Percentiles rank a stretch among this genome's conserved stretches.
These are phyloP conservation scores for Calephelis nemesis DNA, from an alignment of 1,140 invertebrate species.

Conservation along the genomic window DNA sequence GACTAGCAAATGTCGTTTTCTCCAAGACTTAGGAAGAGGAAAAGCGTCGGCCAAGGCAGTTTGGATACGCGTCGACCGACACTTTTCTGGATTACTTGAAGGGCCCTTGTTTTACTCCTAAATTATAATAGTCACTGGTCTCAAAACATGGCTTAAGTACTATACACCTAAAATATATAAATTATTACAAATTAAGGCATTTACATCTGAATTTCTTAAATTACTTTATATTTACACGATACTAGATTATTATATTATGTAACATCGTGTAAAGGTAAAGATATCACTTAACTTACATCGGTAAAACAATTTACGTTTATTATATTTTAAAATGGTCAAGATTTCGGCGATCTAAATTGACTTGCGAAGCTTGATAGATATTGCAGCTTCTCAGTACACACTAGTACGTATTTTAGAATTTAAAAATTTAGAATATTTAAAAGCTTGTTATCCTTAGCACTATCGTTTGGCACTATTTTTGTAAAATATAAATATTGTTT, in stretches of 20 bases:
- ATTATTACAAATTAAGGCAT: slow-evolving; percentile 79
- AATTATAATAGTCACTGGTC: slow-evolving; percentile 78
- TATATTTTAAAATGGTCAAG: slow-evolving; percentile 71
- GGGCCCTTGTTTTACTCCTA: slow-evolving; percentile 69
- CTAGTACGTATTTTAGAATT: slow-evolving; percentile 33
- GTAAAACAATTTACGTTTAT: slow-evolving; percentile 73
- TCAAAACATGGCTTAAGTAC: slow-evolving; percentile 79
- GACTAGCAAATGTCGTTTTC: slow-evolving; percentile 59
- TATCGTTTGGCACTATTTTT: slow-evolving; percentile 76
- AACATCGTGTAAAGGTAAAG: slow-evolving; percentile 75
- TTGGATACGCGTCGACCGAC: slow-evolving; percentile 50
- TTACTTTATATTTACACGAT: slow-evolving; percentile 72
- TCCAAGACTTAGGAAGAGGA: slow-evolving; percentile 57
- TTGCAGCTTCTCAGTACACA: slow-evolving; percentile 46
- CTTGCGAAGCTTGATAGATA: slow-evolving; percentile 50
- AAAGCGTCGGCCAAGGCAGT: slow-evolving; percentile 65
- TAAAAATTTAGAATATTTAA: slow-evolving; percentile 36
- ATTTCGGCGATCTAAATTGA: slow-evolving; percentile 74
- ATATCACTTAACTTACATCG: slow-evolving; percentile 76
- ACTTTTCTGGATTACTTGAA: slow-evolving; percentile 59
- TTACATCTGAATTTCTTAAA: slow-evolving; percentile 74
- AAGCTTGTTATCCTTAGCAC: slow-evolving; percentile 60
- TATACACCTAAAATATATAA: slow-evolving; percentile 79
- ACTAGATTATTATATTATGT: slow-evolving; percentile 51
- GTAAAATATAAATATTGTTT: slow-evolving; percentile 58